Percentiles rank a stretch among this genome's conserved stretches.
Evolutionary conservation across 1,140 invertebrate genomes (phyloP).

Genomic region (Archivesica marissinica): DNA sequence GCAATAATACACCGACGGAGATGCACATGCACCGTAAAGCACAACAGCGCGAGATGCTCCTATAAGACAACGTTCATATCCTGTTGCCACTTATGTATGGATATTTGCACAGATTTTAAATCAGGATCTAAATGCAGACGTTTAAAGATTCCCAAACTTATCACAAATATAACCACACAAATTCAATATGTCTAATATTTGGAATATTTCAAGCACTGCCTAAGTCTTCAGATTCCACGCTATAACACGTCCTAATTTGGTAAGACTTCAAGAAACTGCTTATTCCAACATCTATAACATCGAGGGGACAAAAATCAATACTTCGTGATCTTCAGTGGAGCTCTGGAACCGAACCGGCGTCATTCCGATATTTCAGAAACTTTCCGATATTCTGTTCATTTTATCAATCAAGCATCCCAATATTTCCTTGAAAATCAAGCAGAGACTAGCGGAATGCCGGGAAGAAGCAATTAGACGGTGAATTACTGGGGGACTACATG

Average conservation of each 20-base stretch:
- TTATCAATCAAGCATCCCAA: slow-evolving; percentile 25
- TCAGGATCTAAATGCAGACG: too few species aligned
- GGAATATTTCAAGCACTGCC: not conserved
- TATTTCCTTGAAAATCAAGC: slow-evolving; percentile 32
- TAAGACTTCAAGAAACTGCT: slow-evolving; percentile 27
- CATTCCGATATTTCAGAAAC: slow-evolving; percentile 24
- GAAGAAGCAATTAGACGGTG: slow-evolving; percentile 28
- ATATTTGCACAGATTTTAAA: too few species aligned
- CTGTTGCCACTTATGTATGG: too few species aligned
- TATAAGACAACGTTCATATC: too few species aligned
- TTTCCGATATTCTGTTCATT: slow-evolving; percentile 20
- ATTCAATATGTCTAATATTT: not conserved
- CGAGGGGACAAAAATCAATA: slow-evolving; percentile 25
- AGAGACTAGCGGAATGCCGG: slow-evolving; percentile 19
- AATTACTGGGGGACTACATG: slow-evolving; percentile 16
- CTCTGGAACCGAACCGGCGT: slow-evolving; percentile 13
- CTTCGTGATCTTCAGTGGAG: not conserved
- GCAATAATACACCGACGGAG: too few species aligned
- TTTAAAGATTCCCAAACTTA: not conserved
- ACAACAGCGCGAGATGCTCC: too few species aligned
- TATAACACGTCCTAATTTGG: slow-evolving; percentile 25
- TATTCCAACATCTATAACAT: slow-evolving; percentile 25
- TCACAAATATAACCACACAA: not conserved
- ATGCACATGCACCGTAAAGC: too few species aligned
- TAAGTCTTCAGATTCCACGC: slow-evolving; percentile 34